phyloP scores from a whole-genome alignment of 2,888 invertebrate species.

The Megalurothrips usitatus region DNA sequence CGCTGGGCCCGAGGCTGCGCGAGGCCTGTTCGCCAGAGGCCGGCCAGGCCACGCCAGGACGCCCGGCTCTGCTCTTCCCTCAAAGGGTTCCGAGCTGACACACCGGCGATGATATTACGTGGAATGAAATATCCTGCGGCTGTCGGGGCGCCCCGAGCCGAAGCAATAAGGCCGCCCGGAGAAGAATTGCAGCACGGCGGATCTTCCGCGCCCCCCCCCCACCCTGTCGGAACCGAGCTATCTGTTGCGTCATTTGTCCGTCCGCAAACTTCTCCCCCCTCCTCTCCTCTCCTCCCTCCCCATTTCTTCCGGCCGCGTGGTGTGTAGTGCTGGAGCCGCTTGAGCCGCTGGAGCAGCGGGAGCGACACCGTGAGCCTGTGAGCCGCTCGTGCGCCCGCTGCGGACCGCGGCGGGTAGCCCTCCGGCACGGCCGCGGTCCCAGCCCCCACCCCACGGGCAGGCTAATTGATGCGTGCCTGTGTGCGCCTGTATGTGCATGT shows the following conservation, averaged over 20 bases:
- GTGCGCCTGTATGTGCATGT: neutral
- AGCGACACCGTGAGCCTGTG: too few relatives aligned
- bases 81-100: too few relatives aligned
- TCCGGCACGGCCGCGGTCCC: too few relatives aligned
- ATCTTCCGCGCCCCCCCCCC: neutral
- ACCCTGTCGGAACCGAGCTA: neutral
- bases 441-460: too few relatives aligned
- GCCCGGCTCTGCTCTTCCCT: too few relatives aligned
- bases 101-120: too few relatives aligned
- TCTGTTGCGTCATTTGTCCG: neutral
- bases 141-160: neutral
- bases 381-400: too few relatives aligned
- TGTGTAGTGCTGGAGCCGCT: neutral
- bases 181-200: neutral
- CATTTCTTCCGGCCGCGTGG: neutral
- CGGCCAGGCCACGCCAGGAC: too few relatives aligned
- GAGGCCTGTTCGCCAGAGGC: too few relatives aligned
- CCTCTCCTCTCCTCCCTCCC: neutral
- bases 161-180: neutral
- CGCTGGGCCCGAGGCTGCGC: too few relatives aligned
- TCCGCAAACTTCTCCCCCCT: neutral
- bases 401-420: too few relatives aligned
- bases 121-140: neutral
- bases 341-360: neutral
- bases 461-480: neutral